Evolutionary conservation across 2,113 vertebrate species (phyloP).

Genomic region (Alexandromys fortis): DNA sequence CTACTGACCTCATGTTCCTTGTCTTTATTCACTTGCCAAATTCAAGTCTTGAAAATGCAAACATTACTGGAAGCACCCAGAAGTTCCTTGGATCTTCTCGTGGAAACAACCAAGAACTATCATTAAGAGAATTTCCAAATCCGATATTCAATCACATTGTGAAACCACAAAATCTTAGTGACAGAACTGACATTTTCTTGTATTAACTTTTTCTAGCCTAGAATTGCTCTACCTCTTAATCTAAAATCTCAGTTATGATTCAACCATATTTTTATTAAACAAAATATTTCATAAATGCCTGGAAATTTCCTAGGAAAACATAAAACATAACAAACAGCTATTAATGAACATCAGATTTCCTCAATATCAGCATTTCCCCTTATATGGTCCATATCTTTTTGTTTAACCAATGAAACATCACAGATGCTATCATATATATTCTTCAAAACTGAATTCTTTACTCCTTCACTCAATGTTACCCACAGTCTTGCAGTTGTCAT

Average conservation of each 20-base stretch:
- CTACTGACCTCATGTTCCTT: not conserved
- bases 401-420: conserved; percentile 2
- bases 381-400: not conserved
- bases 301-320: not conserved
- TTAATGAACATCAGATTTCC: not conserved
- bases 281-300: conserved; percentile 6
- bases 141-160: not conserved
- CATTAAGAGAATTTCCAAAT: conserved; percentile 17
- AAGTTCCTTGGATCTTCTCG: conserved; percentile 1
- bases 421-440: not conserved
- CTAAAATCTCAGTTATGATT: not conserved
- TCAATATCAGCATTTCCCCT: conserved; percentile 12
- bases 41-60: not conserved
- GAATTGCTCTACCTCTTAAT: not conserved
- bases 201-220: not conserved
- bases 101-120: not conserved
- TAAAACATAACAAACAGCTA: not conserved
- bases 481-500: not conserved
- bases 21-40: conserved; percentile 32
- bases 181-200: not conserved
- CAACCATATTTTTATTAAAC: not conserved
- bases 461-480: not conserved
- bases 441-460: not conserved
- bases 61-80: not conserved
- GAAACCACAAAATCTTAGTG: not conserved